Evolutionary conservation across 2,888 invertebrate species (phyloP).

Genomic region (Cataglyphis livida): DNA sequence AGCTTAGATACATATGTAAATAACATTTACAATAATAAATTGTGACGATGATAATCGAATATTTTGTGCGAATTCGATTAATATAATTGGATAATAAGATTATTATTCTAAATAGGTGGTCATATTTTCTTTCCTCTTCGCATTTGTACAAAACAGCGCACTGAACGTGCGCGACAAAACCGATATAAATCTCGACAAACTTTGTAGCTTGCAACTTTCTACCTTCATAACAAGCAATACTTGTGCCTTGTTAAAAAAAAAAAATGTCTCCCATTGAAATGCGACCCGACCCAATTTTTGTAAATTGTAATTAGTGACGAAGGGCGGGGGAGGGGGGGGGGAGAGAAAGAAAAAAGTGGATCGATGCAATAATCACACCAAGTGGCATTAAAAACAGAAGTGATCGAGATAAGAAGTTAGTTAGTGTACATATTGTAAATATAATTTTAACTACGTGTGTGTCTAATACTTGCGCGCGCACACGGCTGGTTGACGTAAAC

Average conservation of each 20-base stretch:
- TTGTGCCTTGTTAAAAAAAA: slow-evolving; percentile 51
- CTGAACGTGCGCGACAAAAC: not conserved
- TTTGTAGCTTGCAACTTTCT: slow-evolving; percentile 24
- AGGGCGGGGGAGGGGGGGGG: not conserved
- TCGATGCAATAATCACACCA: slow-evolving; percentile 78
- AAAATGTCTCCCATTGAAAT: slow-evolving; percentile 21
- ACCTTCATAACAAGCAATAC: slow-evolving; percentile 37
- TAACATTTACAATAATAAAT: slow-evolving; percentile 84
- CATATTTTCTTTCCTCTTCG: slow-evolving; percentile 55
- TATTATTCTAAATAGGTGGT: slow-evolving; percentile 52
- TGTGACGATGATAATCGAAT: slow-evolving; percentile 78
- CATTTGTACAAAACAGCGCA: slow-evolving; percentile 50
- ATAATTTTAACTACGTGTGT: slow-evolving; percentile 37
- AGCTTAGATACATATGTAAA: slow-evolving; percentile 84
- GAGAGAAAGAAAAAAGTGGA: slow-evolving; percentile 33
- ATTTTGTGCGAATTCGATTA: slow-evolving; percentile 70
- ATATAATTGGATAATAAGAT: slow-evolving; percentile 62
- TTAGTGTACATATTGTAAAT: slow-evolving; percentile 70
- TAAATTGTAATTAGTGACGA: slow-evolving; percentile 23
- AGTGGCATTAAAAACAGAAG: slow-evolving; percentile 76
- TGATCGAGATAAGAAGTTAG: slow-evolving; percentile 64
- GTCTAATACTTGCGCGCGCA: slow-evolving; percentile 25
- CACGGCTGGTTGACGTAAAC: slow-evolving; percentile 35
- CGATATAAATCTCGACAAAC: slow-evolving; percentile 3
- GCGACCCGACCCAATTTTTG: slow-evolving; percentile 18